Percentiles rank a stretch among this genome's conserved stretches.
Evolutionary conservation across 2,888 invertebrate species (phyloP).

Genomic region (Kryphioiulus occultus): DNA sequence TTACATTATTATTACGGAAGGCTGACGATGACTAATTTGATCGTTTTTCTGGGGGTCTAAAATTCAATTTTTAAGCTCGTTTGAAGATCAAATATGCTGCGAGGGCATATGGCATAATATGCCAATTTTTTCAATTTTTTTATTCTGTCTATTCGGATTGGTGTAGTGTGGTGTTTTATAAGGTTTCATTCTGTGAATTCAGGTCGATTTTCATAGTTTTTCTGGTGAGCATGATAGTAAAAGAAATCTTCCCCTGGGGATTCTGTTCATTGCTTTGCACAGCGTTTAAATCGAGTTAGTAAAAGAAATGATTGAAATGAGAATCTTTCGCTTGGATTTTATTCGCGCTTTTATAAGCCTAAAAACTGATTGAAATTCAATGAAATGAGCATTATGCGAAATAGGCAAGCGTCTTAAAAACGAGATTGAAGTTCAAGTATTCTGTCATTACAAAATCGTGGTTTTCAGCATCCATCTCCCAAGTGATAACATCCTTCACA

Average conservation of each 20-base stretch:
- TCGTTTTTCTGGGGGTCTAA: not conserved
- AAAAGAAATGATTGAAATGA: slow-evolving; percentile 35
- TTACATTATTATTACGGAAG: not conserved
- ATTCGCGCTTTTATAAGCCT: not conserved
- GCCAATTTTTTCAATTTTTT: not conserved
- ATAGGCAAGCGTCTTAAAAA: not conserved
- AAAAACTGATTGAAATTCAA: not conserved
- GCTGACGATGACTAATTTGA: not conserved
- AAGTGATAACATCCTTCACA: no score
- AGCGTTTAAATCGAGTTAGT: slow-evolving; percentile 31
- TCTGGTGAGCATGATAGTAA: slow-evolving; percentile 18
- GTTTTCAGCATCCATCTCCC: not conserved
- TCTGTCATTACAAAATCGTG: no score
- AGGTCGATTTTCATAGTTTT: slow-evolving; percentile 20
- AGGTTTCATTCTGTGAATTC: not conserved
- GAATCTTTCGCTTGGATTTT: slow-evolving; percentile 26
- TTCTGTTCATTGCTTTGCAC: slow-evolving; percentile 30
- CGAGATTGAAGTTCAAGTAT: not conserved
- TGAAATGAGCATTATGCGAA: not conserved
- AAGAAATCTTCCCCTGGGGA: slow-evolving; percentile 13
- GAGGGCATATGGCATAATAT: not conserved
- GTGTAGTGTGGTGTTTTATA: slow-evolving; percentile 16
- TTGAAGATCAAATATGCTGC: not conserved
- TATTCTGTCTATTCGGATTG: not conserved
- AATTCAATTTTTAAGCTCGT: not conserved